Evolutionary conservation across 2,888 invertebrate genomes (phyloP).

Genomic region (Phragmatobia fuliginosa): DNA sequence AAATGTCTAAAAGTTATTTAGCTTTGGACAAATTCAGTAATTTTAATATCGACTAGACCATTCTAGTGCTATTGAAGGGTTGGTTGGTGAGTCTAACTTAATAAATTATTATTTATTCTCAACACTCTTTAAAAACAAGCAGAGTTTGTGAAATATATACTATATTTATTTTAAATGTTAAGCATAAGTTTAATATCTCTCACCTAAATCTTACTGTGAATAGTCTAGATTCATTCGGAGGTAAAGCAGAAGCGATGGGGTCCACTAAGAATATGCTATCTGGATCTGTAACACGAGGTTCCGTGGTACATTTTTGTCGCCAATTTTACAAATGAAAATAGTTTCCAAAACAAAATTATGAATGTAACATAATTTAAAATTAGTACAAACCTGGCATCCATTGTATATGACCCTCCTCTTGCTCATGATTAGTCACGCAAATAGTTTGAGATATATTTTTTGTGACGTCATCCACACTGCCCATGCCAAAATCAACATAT

Average conservation of each 20-base stretch:
- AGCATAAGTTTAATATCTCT: constrained; percentile 2
- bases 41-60: no score
- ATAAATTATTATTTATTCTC: not conserved
- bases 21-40: no score
- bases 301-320: not conserved
- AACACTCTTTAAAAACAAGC: not conserved
- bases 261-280: constrained; percentile 77
- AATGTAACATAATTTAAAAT: no score
- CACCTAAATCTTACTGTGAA: constrained; percentile 81
- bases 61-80: no score
- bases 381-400: constrained; percentile 74
- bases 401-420: constrained; percentile 74
- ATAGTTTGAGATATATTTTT: constrained; percentile 79
- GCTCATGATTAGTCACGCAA: constrained; percentile 78
- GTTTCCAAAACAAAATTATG: no score
- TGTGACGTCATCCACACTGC: constrained; percentile 70
- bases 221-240: constrained; percentile 76
- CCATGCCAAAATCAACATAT: constrained; percentile 77
- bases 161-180: no score
- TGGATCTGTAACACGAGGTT: constrained; percentile 67
- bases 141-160: no score
- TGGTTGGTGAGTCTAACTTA: no score
- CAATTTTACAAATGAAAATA: no score
- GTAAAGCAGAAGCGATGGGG: constrained; percentile 71
- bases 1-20: not conserved